A percentile compares a stretch with the other conserved stretches of the same genome.
phyloP scores from a whole-genome alignment of 2,113 vertebrate genomes.

The Gymnogyps californianus region DNA sequence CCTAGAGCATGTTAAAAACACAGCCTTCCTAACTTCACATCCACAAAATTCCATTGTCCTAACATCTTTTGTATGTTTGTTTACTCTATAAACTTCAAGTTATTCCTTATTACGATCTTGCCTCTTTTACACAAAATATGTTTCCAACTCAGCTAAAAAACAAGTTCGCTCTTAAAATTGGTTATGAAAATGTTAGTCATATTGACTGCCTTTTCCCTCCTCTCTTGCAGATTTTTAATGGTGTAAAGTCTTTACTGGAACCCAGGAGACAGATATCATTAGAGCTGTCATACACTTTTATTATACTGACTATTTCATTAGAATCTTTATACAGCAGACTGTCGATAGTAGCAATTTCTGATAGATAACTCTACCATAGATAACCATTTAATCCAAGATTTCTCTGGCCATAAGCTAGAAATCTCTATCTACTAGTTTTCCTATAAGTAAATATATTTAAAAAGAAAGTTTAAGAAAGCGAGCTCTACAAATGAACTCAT shows the following conservation, averaged over 20 bases:
- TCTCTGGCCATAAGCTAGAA: neutral
- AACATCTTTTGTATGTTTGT: neutral
- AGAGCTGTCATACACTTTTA: neutral
- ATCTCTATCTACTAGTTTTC: neutral
- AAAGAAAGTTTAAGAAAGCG: neutral
- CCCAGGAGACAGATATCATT: neutral
- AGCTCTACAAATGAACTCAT: neutral
- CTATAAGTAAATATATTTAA: neutral
- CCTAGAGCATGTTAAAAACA: neutral
- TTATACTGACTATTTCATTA: neutral
- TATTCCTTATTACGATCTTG: neutral
- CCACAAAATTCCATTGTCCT: neutral
- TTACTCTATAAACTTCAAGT: neutral
- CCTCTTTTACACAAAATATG: neutral
- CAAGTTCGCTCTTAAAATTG: neutral
- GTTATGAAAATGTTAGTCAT: neutral
- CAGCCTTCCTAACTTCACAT: neutral
- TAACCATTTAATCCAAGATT: neutral
- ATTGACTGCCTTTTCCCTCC: neutral
- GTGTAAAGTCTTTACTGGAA: neutral
- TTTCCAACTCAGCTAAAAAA: neutral
- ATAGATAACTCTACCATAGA: neutral
- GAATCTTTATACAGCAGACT: neutral
- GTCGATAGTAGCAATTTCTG: neutral
- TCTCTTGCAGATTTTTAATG: neutral